These are phyloP conservation scores for Drosophila tripunctata DNA, from an alignment of 2,888 invertebrate genomes.

Conservation along the genomic window DNA sequence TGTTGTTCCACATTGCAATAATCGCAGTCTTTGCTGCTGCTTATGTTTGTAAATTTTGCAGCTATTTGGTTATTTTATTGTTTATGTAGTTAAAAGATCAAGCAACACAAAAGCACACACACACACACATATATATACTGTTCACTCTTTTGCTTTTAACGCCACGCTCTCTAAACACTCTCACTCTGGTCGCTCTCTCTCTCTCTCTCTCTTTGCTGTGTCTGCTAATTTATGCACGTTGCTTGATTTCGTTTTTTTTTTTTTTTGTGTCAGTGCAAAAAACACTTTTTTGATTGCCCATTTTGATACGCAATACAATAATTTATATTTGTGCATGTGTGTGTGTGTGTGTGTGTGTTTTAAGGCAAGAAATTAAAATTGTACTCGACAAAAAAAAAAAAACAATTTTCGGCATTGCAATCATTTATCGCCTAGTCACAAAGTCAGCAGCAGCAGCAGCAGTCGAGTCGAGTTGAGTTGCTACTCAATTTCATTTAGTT, in stretches of 20 bases:
- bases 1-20: slow-evolving; percentile 31
- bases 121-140: slow-evolving; percentile 4
- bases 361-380: slow-evolving; percentile 39
- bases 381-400: slow-evolving; percentile 38
- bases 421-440: slow-evolving; percentile 48
- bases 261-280: slow-evolving; percentile 54
- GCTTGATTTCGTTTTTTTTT: too few relatives aligned
- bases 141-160: slow-evolving; percentile 36
- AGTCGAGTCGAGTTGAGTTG: background rate
- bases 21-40: slow-evolving; percentile 20
- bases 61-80: slow-evolving; percentile 28
- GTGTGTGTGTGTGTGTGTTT: slow-evolving; percentile 32
- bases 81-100: slow-evolving; percentile 47
- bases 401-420: slow-evolving; percentile 48
- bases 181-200: slow-evolving; percentile 17
- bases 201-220: slow-evolving; percentile 36
- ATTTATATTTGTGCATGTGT: slow-evolving; percentile 19
- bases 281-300: slow-evolving; percentile 57
- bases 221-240: slow-evolving; percentile 66
- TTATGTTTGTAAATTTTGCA: slow-evolving; percentile 29
- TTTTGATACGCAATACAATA: slow-evolving; percentile 54
- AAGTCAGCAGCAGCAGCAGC: slow-evolving; percentile 31
- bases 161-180: slow-evolving; percentile 27
- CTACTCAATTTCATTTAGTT: slow-evolving; percentile 56
- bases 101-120: slow-evolving; percentile 16